These are phyloP conservation scores for Propithecus perrieri DNA, from an alignment of 2,797 vertebrate species.

Conservation along the genomic window DNA sequence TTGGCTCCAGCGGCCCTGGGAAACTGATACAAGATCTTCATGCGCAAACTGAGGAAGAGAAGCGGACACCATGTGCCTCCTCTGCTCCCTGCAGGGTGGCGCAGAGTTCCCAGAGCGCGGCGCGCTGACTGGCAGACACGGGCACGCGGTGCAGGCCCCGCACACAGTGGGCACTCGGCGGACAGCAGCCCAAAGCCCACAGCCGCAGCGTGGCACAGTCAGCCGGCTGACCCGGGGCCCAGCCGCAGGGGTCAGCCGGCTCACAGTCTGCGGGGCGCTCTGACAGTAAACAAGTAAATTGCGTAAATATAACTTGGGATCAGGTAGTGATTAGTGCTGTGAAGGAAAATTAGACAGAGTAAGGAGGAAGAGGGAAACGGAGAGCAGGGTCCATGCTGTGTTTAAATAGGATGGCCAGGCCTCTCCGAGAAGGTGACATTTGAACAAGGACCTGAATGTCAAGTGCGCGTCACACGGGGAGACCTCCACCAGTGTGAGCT, in stretches of 20 bases:
- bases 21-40: neutral
- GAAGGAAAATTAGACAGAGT: neutral
- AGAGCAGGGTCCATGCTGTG: neutral
- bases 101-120: neutral
- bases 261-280: neutral
- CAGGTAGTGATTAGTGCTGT: neutral
- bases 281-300: neutral
- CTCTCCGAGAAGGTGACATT: neutral
- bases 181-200: too few species aligned
- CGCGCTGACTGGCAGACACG: neutral
- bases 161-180: neutral
- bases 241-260: neutral
- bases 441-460: neutral
- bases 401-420: neutral
- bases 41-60: neutral
- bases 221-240: neutral
- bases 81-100: too few species aligned
- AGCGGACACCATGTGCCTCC: neutral
- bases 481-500: neutral
- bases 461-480: neutral
- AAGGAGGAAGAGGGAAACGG: neutral
- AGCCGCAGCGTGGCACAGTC: accelerated
- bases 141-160: too few species aligned
- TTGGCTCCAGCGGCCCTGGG: neutral
- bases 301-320: neutral